Conservation (phyloP, 2,797 vertebrate species). For the Glyptemys insculpta region DNA sequence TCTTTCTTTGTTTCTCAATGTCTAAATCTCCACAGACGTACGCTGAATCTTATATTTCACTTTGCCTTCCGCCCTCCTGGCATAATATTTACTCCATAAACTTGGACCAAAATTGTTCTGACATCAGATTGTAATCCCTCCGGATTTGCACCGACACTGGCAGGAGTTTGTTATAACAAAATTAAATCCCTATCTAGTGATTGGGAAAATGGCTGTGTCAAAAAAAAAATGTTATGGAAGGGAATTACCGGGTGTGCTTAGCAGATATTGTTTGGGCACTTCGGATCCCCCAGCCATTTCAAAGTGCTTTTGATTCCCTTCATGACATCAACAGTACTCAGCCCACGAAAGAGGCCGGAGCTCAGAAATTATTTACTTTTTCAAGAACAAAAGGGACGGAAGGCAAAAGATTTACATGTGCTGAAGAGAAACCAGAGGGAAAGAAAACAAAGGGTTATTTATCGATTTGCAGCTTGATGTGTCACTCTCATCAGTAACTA, state of each 20-base stretch:
- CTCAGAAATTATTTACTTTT: neutral
- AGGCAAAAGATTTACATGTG: neutral
- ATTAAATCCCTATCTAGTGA: neutral
- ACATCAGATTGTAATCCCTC: neutral
- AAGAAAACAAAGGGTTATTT: neutral
- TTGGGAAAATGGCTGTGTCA: neutral
- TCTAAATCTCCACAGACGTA: neutral
- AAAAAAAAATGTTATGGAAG: neutral
- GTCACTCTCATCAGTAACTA: neutral
- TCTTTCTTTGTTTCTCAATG: neutral
- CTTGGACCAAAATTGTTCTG: neutral
- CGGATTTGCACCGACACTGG: neutral
- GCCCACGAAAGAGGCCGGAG: neutral
- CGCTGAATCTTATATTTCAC: neutral
- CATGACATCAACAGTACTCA: neutral
- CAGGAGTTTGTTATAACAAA: neutral
- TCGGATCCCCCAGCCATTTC: neutral
- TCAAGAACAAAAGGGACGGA: neutral
- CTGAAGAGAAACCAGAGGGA: neutral
- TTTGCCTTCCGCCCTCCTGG: neutral
- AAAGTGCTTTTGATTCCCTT: neutral
- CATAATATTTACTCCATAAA: neutral
- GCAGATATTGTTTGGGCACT: neutral
- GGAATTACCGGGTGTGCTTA: neutral
- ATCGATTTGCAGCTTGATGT: neutral